Base-by-base conservation (phyloP, 2,113 vertebrate genomes). In the Rynchops niger region DNA sequence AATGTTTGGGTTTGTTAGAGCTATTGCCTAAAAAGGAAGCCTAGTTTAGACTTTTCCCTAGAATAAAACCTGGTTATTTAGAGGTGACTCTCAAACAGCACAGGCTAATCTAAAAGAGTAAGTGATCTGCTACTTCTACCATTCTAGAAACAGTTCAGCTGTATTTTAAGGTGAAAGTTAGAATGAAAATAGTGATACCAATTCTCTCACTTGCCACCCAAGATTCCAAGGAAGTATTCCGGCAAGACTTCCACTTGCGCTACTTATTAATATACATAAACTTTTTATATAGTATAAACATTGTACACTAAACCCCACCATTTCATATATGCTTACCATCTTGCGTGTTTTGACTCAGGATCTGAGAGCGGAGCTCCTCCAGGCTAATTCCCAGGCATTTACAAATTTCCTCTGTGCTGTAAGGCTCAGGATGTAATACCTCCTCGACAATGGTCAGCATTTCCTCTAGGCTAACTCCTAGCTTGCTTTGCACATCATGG, bases 401-500 rank as follows among this genome's bases (percentile, higher is more conserved):
- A 97, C 99, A 99, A 97, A 99, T 98, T 98, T 99, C 99, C 91
- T 99, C 98, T 45, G 97, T 34, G 97, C 97, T 99, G 96, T 99
- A 99, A 21, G 99, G 98, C 91, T 99, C 98, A 49, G 98, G 98
- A 91, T 99, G 99, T 91, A 99, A 97, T 88, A 98, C 97, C 45
- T 99, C 97, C 22, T 99, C 98, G 55, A 99, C 98, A 94, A 99
- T 96, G 91, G 95, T 67, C 96, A 99, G 95, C 99, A 99, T 99
- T 96, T 99, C 98, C 97, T 99, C 98, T 92, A 99, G 98, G 82
- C 97, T 98, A 36, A 98, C 96, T 65, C 98, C 97, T 45, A 99
- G 97, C 78, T 96, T 96, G 9, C 27, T 94, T 90, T 99, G 99
- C n/a, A 99, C 98, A 88, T 99, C 99, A 45, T 97, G 97, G 93